phyloP scores from a whole-genome alignment of 2,797 vertebrate genomes.

The Synaphobranchus kaupii region DNA sequence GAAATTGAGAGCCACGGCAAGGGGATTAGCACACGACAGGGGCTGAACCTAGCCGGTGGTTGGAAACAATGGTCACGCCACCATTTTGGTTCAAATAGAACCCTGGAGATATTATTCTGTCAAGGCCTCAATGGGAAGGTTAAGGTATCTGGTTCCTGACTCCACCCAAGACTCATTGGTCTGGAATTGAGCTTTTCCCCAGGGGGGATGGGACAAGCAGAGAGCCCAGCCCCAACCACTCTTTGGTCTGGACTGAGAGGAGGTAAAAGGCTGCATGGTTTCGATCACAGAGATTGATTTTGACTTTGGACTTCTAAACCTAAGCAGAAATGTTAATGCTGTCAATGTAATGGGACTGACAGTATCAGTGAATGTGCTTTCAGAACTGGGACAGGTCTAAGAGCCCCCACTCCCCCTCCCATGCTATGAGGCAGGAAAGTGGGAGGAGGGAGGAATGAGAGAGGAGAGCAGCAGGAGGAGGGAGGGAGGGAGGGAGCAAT shows the following conservation, averaged over 20 bases:
- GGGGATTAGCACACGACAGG: slow-evolving; percentile 24
- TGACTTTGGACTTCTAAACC: background rate
- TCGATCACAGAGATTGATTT: background rate
- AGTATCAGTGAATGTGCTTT: background rate
- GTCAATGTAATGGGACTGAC: background rate
- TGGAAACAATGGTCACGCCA: background rate
- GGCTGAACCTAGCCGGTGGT: background rate
- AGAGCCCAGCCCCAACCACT: background rate
- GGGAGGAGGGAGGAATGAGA: slow-evolving; percentile 21
- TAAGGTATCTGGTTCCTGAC: background rate
- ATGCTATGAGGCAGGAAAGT: slow-evolving; percentile 24
- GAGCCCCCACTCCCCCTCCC: background rate
- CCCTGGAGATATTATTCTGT: background rate
- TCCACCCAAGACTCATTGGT: background rate
- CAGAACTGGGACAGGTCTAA: slow-evolving; percentile 7
- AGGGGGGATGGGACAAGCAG: background rate
- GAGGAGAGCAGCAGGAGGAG: slow-evolving; percentile 19
- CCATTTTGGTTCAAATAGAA: background rate
- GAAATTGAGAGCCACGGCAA: slow-evolving; percentile 57
- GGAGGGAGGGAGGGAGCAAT: background rate
- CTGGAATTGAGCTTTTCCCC: background rate
- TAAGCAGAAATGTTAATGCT: background rate
- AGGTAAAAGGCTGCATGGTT: too few relatives aligned
- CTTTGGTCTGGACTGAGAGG: background rate
- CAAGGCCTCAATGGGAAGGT: background rate